A percentile compares a stretch with the other conserved stretches of the same genome.
Evolutionary conservation across 1,140 invertebrate species (phyloP).

Genomic region (Drosophila burlai): DNA sequence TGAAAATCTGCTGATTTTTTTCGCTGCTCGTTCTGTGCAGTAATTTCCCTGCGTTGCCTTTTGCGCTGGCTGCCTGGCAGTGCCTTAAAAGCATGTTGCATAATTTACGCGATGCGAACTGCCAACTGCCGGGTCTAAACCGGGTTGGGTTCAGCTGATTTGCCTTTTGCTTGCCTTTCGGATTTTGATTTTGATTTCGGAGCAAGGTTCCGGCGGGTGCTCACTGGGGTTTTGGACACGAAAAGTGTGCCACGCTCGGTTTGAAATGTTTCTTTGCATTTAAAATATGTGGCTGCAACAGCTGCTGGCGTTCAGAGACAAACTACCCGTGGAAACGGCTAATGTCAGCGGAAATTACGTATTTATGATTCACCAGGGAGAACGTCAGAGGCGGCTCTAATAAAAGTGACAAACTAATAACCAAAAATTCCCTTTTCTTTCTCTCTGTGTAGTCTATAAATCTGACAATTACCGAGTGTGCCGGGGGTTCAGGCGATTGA

Average conservation of each 20-base stretch:
- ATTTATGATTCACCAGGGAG: slow-evolving; percentile 42
- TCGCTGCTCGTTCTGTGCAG: slow-evolving; percentile 35
- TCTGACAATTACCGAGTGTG: slow-evolving; percentile 2
- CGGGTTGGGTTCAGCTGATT: slow-evolving; percentile 49
- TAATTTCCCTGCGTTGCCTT: slow-evolving; percentile 36
- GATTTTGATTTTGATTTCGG: slow-evolving; percentile 19
- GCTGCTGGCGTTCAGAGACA: slow-evolving; percentile 15
- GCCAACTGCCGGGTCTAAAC: slow-evolving; percentile 20
- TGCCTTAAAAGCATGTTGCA: slow-evolving; percentile 79
- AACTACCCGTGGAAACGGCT: slow-evolving; percentile 43
- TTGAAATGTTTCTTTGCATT: slow-evolving; percentile 56
- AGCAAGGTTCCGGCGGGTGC: slow-evolving; percentile 14
- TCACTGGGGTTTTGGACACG: background rate
- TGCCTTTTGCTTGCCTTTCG: slow-evolving; percentile 51
- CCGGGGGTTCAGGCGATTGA: slow-evolving; percentile 21
- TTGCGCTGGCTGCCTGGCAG: slow-evolving; percentile 32
- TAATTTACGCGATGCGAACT: slow-evolving; percentile 66
- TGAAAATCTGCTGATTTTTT: slow-evolving; percentile 44
- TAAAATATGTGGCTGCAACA: slow-evolving; percentile 42
- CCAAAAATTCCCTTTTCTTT: background rate
- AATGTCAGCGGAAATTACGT: slow-evolving; percentile 48
- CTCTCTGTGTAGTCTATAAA: background rate
- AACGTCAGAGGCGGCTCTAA: background rate
- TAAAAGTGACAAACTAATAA: background rate
- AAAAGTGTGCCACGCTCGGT: slow-evolving; percentile 57